Base-by-base conservation (phyloP, 2,797 vertebrate species). In the Arctocebus calabarensis region DNA sequence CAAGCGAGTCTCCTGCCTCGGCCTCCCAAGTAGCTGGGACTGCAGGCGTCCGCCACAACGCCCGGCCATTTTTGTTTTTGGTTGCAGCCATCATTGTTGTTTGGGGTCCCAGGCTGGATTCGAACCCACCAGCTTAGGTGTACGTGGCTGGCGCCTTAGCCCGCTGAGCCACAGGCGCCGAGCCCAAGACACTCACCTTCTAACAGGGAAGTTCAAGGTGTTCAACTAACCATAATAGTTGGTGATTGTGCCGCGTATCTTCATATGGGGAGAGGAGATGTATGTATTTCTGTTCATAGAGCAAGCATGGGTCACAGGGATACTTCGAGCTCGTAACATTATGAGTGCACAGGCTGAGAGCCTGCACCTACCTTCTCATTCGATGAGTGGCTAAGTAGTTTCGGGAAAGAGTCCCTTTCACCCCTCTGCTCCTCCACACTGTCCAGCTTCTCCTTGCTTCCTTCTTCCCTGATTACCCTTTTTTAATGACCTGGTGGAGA, bases 141-240 rank as follows among this genome's bases (percentile, higher is more conserved):
- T n/a, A n/a, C n/a, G n/a, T n/a, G n/a, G n/a, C n/a, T n/a, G n/a
- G n/a, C n/a, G n/a, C n/a, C n/a, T n/a, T n/a, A n/a, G n/a, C n/a
- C n/a, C n/a, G n/a, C n/a, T n/a, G n/a, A n/a, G n/a, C n/a, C n/a
- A n/a, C n/a, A n/a, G n/a, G n/a, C n/a, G n/a, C n/a, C n/a, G n/a
- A n/a, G n/a, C n/a, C n/a, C 16, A 98, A 95, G 98, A 98, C 95
- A 25, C 25, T 89, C 25, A 45, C 43, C 64, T 95, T 91, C 43
- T 89, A 37, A 48, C 16, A 70, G 14, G 19, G 14, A 91, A 94
- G 29, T n/a, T 71, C 34, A 45, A 73, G 59, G 3, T 10, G n/a
- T 55, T 87, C 84, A 81, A 40, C 25, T 40, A 79, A 85, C 9
- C 71, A 48, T 11, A 29, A 23, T 40, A 74, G 57, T 20, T 68